Evolutionary conservation across 2,113 vertebrate genomes (phyloP).

Genomic region (Aleadryas rufinucha): DNA sequence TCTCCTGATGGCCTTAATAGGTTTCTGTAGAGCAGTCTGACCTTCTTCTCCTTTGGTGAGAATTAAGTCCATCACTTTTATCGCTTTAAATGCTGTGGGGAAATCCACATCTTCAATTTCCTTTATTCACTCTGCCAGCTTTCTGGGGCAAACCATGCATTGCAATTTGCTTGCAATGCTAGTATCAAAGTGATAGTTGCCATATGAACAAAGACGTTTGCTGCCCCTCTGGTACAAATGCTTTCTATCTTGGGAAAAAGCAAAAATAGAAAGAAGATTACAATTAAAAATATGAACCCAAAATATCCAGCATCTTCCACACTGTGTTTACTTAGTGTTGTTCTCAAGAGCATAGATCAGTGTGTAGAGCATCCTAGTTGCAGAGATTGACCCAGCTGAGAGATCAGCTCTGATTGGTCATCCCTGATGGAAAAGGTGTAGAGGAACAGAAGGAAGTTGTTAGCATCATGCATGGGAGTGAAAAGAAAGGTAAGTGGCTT

Average conservation of each 20-base stretch:
- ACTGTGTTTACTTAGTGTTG: not conserved
- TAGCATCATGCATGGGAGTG: not conserved
- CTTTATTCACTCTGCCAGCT: not conserved
- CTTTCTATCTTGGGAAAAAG: not conserved
- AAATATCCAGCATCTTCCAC: not conserved
- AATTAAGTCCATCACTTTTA: not conserved
- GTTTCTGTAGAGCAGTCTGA: not conserved
- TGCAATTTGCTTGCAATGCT: not conserved
- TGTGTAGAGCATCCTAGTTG: not conserved
- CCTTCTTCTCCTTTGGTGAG: not conserved
- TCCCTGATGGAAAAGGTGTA: not conserved
- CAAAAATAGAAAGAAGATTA: not conserved
- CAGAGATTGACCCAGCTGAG: not conserved
- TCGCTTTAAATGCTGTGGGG: not conserved
- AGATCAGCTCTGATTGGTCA: not conserved
- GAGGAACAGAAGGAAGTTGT: not conserved
- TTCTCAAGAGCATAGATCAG: not conserved
- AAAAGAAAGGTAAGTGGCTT: not conserved
- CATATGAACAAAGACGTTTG: not conserved
- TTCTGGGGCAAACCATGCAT: not conserved
- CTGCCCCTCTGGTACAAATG: not conserved
- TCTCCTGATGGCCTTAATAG: not conserved
- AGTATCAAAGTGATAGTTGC: not conserved
- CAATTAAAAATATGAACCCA: not conserved
- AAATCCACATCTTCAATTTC: not conserved